Evolutionary conservation across 2,113 vertebrate species (phyloP), one percentile per base, ranked within the genome.

Genomic region (Mirza zaza): DNA sequence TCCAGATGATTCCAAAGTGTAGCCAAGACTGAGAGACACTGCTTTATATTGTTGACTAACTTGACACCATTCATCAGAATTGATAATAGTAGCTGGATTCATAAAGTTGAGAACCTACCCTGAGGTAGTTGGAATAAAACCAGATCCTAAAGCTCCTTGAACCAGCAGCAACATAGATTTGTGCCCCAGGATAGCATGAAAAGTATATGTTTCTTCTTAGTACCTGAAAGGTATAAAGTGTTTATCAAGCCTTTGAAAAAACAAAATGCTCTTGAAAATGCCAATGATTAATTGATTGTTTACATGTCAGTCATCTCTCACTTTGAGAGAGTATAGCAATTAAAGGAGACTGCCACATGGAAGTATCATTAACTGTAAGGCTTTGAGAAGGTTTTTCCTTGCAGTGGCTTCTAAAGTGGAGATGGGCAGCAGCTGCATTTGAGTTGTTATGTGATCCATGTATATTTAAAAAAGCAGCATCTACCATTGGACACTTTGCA

Each of bases 31-130:
- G 50, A 87, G 27, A 82, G 48, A 67, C 45, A 82, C 17, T 42
- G 27, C 13, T 83, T 96, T 90, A 42, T 86, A 76, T n/a, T 36
- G 77, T 36, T 96, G n/a, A 88, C 77, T 90, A 73, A 75, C 57
- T 90, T 67, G 45, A 91, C 14, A 90, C 10, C 17, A 81, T 80
- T 77, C 7, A 34, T 80, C 65, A 86, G 29, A 73, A 3, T 55
- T 90, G 6, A 68, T 36, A 94, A 82, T n/a, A 77, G 36, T 82
- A n/a, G 84, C 42, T 67, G 21, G 32, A 87, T 90, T 52, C 34
- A 70, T 92, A 70, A 96, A 92, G 25, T 95, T 92, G 48, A 36
- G 42, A 87, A 59, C 21, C 27, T 90, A 48, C 23, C n/a, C 61
- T 82, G 10, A 77, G 91, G 27, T 57, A 52, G 67, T 20, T 83